phyloP scores from a whole-genome alignment of 2,797 vertebrate species.

The Phataginus tricuspis region DNA sequence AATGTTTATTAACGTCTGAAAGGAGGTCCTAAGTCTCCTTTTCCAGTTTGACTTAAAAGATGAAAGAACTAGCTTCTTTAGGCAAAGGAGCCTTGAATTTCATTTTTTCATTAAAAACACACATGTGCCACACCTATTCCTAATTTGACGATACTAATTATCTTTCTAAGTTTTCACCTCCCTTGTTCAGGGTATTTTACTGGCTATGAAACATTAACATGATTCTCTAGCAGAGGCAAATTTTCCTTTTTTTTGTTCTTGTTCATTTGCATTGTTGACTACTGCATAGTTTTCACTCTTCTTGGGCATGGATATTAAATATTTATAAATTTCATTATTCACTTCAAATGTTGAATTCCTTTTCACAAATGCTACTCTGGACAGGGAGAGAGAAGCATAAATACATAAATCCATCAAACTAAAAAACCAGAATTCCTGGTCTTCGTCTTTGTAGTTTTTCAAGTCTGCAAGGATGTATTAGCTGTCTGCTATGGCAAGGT shows the following conservation, averaged over 20 bases:
- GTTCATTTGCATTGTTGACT: neutral
- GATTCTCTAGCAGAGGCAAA: neutral
- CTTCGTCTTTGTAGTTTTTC: neutral
- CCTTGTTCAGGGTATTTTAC: constrained; percentile 58
- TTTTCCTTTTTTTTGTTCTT: constrained; percentile 39
- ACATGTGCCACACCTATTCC: constrained; percentile 24
- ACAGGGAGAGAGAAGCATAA: neutral
- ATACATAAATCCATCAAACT: neutral
- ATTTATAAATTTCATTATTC: constrained; percentile 46
- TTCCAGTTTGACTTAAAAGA: constrained; percentile 68
- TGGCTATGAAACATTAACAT: constrained; percentile 35
- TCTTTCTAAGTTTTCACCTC: constrained; percentile 64
- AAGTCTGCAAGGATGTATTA: neutral
- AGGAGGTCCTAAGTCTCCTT: constrained; percentile 70
- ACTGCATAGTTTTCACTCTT: constrained; percentile 1
- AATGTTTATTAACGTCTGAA: constrained; percentile 73
- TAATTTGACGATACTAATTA: constrained; percentile 57
- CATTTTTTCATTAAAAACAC: constrained; percentile 75
- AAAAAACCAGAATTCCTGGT: neutral
- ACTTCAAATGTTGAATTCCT: constrained; percentile 41
- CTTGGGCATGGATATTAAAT: neutral
- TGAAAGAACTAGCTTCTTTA: constrained; percentile 78
- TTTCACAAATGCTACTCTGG: neutral
- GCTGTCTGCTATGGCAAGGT: neutral
- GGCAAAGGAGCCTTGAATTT: constrained; percentile 68